Evolutionary conservation across 1,140 invertebrate species (phyloP).

Genomic region (Brachionus sp.): DNA sequence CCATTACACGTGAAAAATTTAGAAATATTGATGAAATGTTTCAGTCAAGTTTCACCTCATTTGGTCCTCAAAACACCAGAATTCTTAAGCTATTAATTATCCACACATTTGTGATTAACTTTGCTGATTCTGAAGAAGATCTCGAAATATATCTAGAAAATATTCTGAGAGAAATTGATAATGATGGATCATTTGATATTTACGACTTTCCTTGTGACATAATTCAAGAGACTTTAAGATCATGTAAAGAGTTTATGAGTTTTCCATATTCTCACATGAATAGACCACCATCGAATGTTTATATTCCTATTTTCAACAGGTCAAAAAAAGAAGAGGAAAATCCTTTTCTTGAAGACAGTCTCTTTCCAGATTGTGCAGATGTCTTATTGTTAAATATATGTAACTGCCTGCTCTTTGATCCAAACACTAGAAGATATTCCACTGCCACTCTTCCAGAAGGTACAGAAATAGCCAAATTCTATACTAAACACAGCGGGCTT

Average conservation of each 20-base stretch:
- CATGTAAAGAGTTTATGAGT: neutral
- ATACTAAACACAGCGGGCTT: neutral
- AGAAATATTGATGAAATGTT: neutral
- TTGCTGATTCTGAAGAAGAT: neutral
- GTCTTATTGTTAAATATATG: slow-evolving; percentile 35
- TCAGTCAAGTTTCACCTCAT: neutral
- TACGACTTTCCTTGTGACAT: neutral
- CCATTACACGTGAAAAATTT: neutral
- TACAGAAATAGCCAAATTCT: slow-evolving; percentile 4
- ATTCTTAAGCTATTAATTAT: neutral
- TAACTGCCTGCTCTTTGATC: slow-evolving; percentile 28
- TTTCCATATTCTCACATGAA: slow-evolving; percentile 32
- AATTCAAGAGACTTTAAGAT: neutral
- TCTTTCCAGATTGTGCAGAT: slow-evolving; percentile 43
- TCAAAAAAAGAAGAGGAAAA: neutral
- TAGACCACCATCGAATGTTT: slow-evolving; percentile 16
- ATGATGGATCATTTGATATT: slow-evolving; percentile 6
- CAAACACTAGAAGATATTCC: slow-evolving; percentile 22
- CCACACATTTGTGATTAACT: neutral
- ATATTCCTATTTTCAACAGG: slow-evolving; percentile 40
- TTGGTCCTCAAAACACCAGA: neutral
- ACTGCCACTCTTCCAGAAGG: neutral
- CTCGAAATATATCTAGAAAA: neutral
- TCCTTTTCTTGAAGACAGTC: neutral
- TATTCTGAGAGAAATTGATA: neutral